A percentile compares a stretch with the other conserved stretches of the same genome.
These are phyloP conservation scores for Mantis religiosa DNA, from an alignment of 2,888 invertebrate species.

Conservation along the genomic window DNA sequence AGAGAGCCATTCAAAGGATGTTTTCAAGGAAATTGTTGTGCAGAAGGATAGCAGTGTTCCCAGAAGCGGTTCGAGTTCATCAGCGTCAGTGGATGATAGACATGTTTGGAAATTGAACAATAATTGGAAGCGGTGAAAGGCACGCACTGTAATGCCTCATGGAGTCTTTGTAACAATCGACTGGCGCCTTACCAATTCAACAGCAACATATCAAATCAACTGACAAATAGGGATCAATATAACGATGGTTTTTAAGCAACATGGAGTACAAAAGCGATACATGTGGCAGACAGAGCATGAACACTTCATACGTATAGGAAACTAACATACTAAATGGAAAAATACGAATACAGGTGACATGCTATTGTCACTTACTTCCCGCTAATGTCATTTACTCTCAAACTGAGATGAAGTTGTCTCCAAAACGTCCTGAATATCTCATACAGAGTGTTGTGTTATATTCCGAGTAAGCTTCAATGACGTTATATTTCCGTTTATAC, in stretches of 20 bases:
- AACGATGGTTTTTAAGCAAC: not conserved
- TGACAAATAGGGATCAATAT: not conserved
- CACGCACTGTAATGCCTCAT: not conserved
- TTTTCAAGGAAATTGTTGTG: not conserved
- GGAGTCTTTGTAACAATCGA: not conserved
- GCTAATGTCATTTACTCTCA: no score
- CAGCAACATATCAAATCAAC: not conserved
- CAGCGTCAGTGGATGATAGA: not conserved
- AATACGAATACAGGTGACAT: no score
- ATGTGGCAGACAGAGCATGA: not conserved
- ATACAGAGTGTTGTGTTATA: no score
- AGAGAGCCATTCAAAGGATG: not conserved
- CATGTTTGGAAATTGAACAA: not conserved
- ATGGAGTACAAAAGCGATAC: not conserved
- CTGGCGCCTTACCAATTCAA: not conserved
- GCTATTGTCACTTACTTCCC: no score
- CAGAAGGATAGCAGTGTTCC: not conserved
- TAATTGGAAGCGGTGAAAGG: not conserved
- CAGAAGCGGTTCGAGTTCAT: not conserved
- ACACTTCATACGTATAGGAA: no score
- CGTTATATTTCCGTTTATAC: no score
- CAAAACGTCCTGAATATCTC: no score
- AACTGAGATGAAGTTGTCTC: no score
- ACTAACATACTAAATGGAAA: no score
- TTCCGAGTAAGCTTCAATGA: no score